Percentiles rank a stretch among this genome's conserved stretches.
phyloP scores from a whole-genome alignment of 2,113 vertebrate genomes.

The Xenopus borealis region DNA sequence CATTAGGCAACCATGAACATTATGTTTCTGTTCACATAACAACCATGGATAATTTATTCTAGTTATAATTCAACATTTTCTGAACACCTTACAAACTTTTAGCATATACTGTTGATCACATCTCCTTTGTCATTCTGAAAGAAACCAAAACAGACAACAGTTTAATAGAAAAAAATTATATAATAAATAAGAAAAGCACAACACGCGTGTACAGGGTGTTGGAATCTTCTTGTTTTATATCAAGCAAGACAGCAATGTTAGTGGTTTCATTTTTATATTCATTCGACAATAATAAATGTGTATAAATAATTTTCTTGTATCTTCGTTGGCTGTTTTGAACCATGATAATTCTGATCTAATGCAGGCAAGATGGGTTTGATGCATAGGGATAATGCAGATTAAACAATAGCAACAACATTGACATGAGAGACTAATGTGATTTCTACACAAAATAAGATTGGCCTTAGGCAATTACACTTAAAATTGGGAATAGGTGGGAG shows the following conservation, averaged over 20 bases:
- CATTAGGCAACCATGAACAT: too few species aligned
- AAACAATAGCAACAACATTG: slow-evolving; percentile 6
- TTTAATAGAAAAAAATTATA: slow-evolving; percentile 3
- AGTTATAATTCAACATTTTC: not conserved
- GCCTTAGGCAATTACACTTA: slow-evolving; percentile 64
- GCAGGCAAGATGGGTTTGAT: slow-evolving; percentile 38
- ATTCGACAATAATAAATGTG: rapidly evolving
- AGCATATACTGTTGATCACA: not conserved
- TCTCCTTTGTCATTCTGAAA: not conserved
- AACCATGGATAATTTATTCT: not conserved
- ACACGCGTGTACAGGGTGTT: not conserved
- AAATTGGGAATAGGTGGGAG: slow-evolving; percentile 66
- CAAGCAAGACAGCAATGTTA: not conserved
- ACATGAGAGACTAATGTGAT: slow-evolving; percentile 44
- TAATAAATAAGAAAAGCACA: not conserved
- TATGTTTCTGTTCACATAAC: too few species aligned
- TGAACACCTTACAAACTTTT: not conserved
- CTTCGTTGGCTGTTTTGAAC: slow-evolving; percentile 4
- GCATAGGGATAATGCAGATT: slow-evolving; percentile 27
- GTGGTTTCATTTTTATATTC: not conserved
- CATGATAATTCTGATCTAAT: not conserved
- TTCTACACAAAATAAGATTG: slow-evolving; percentile 55
- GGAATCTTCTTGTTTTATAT: not conserved
- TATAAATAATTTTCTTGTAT: not conserved
- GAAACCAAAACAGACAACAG: not conserved